Evolutionary conservation across 1,140 invertebrate species (phyloP).

Genomic region (Aphidius gifuensis): DNA sequence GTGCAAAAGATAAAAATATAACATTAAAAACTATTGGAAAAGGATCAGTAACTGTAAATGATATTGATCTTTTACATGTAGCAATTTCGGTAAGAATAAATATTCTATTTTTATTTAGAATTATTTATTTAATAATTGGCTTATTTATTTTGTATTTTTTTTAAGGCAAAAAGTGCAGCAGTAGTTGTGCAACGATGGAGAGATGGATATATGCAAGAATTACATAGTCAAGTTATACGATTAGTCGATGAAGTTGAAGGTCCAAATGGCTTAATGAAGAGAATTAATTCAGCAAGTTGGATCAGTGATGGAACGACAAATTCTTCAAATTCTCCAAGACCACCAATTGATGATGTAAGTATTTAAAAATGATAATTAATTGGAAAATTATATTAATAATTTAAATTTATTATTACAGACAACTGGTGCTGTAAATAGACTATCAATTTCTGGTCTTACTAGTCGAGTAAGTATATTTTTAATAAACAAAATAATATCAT

Average conservation of each 20-base stretch:
- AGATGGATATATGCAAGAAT: conserved; percentile 39
- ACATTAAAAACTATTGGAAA: conserved; percentile 60
- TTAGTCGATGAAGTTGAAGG: conserved; percentile 42
- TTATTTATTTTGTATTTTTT: conserved; percentile 17
- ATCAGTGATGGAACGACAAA: conserved; percentile 28
- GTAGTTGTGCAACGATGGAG: conserved; percentile 48
- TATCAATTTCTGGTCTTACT: conserved; percentile 19
- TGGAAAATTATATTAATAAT: conserved; percentile 3
- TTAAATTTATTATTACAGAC: not conserved
- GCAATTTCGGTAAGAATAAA: conserved; percentile 45
- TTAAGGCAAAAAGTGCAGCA: conserved; percentile 46
- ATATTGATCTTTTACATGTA: conserved; percentile 57
- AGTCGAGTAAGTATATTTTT: conserved; percentile 24
- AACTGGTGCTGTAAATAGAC: not conserved
- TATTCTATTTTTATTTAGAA: not conserved
- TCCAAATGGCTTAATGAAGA: conserved; percentile 47
- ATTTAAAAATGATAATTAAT: not conserved
- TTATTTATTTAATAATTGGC: conserved; percentile 6
- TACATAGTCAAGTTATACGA: conserved; percentile 39
- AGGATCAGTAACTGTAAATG: conserved; percentile 63
- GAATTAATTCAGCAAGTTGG: conserved; percentile 36
- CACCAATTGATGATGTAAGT: conserved; percentile 7
- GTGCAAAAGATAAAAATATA: conserved; percentile 65
- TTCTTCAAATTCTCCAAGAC: conserved; percentile 12
- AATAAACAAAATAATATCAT: too few species aligned